Conservation (phyloP, 2,888 invertebrate genomes). For the Prosapia bicincta region DNA sequence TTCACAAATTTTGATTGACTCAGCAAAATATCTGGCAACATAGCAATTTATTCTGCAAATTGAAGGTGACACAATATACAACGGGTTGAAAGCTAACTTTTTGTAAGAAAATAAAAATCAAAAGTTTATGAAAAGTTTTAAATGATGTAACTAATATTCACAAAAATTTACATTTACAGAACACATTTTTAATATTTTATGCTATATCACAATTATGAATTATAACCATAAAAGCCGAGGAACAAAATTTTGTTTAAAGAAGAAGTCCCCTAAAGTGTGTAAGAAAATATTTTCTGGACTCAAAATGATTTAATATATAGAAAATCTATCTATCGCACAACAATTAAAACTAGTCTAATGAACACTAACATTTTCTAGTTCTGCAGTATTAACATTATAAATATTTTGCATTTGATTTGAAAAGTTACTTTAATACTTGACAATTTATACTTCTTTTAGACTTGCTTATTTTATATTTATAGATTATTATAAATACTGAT, state of each 20-base stretch:
- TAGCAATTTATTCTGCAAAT: neutral
- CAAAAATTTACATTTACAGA: neutral
- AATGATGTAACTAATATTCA: neutral
- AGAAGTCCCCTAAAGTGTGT: neutral
- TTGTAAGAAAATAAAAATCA: neutral
- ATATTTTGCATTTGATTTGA: neutral
- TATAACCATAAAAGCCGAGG: neutral
- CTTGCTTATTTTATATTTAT: neutral
- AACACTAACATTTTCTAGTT: neutral
- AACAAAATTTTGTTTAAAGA: neutral
- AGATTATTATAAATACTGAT: too few species aligned
- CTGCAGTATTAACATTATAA: too few species aligned
- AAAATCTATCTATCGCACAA: neutral
- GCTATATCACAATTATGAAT: neutral
- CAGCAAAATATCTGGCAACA: neutral
- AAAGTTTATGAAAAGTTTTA: neutral
- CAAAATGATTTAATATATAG: neutral
- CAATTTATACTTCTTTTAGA: too few species aligned
- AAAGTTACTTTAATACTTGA: neutral
- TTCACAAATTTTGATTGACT: neutral
- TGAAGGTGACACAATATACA: neutral
- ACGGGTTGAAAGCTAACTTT: neutral
- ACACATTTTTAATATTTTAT: neutral
- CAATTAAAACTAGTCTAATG: neutral
- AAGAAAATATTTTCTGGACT: slow-evolving; percentile 2